phyloP scores from a whole-genome alignment of 23 tunicate species.

The Halocynthia roretzi region DNA sequence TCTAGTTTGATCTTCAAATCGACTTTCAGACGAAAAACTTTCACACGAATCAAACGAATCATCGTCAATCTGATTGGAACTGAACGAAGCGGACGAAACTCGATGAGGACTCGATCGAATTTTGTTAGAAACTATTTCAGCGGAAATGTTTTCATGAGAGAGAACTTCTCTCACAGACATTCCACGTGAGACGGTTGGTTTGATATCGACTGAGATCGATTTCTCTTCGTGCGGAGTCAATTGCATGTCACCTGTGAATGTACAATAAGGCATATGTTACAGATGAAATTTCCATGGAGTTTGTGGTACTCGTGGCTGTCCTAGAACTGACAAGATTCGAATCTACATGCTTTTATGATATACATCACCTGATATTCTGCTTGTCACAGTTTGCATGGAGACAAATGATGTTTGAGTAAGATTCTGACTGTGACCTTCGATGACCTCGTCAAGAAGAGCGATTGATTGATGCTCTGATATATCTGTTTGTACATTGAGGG shows the following conservation, averaged over 20 bases:
- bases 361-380: background rate
- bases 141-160: constrained; percentile 3
- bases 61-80: background rate
- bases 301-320: too few relatives aligned
- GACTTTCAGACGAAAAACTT: background rate
- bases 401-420: too few relatives aligned
- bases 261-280: too few relatives aligned
- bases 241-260: too few relatives aligned
- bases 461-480: too few relatives aligned
- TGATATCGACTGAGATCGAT: background rate
- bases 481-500: too few relatives aligned
- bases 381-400: background rate
- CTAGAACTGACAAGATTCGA: too few relatives aligned
- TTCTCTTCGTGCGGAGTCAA: background rate
- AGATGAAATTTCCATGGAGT: too few relatives aligned
- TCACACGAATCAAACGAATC: background rate
- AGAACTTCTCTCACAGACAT: constrained; percentile 12
- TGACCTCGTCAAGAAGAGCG: too few relatives aligned
- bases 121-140: background rate
- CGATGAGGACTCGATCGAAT: background rate
- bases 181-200: constrained; percentile 7
- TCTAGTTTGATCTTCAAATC: too few relatives aligned
- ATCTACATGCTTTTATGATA: too few relatives aligned
- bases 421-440: too few relatives aligned
- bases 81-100: background rate